Base-by-base conservation (phyloP, 2,888 invertebrate genomes). In the Eumerus sabulonum region DNA sequence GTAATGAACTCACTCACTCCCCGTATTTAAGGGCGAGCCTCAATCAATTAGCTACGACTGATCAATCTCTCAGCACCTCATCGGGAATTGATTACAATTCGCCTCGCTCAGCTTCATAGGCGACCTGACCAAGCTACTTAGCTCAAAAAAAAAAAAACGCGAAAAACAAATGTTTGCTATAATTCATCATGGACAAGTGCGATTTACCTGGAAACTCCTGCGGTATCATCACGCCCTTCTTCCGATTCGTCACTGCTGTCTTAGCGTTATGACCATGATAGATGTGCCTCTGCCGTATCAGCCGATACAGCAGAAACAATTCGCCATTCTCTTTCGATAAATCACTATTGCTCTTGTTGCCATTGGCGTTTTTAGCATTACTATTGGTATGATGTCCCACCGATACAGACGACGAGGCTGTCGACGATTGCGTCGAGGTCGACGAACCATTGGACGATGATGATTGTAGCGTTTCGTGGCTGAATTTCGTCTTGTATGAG, bases 191-290 rank as follows among this genome's bases (percentile, higher is more conserved):
- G 5, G 11, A 40, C n/a, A n/a, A n/a, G 40, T n/a, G 3, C n/a
- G 9, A 40, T 35, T 86, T 76, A 89, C 89, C 89, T 84, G 88
- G 86, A 86, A 88, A 89, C 82, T 89, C 89, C 79, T 89, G 89
- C 18, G 89, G 89, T 84, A 89, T 89, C 66, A 88, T 87, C 56
- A 89, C 86, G 45, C 86, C 86, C 82, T 89, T 89, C 56, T 89
- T 89, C 60, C 88, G 85, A 82, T 86, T 87, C 42, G 86, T 84
- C 13, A 85, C 84, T 76, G 86, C 85, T 36, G 86, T 85, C 81
- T 89, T 89, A 19, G 87, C 85, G 82, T 88, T 88, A 74, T 86
- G 84, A 14, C 89, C 89, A 82, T 89, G 89, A 83, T 86, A 89
- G 59, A 89, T 87, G 73, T 86, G 86, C 40, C 88, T 85, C 72